Conservation (phyloP, 2,888 invertebrate genomes). For the Drosophila villosipedis region DNA sequence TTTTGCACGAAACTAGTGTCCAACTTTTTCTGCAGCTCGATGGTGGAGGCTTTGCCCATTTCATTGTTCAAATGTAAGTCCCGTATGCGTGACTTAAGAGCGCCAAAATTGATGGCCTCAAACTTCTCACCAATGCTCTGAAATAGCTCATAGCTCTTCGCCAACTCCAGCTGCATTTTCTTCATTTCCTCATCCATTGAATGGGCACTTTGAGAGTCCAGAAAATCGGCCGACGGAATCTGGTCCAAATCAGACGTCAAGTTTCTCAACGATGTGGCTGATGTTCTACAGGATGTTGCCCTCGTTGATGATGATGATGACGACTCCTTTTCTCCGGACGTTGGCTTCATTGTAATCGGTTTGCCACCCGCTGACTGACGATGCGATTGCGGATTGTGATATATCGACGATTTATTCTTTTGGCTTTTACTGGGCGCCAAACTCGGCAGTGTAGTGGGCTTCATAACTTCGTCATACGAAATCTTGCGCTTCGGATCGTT, state of each 20-base stretch:
- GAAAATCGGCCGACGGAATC: conserved; percentile 28
- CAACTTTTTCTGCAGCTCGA: conserved; percentile 68
- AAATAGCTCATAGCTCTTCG: conserved; percentile 81
- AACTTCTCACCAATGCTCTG: conserved; percentile 79
- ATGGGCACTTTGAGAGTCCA: conserved; percentile 52
- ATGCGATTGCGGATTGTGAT: conserved; percentile 28
- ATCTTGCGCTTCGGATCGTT: conserved; percentile 43
- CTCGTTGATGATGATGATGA: conserved; percentile 20
- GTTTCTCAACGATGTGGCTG: conserved; percentile 19
- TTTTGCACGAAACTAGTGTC: conserved; percentile 71
- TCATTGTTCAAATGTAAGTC: conserved; percentile 76
- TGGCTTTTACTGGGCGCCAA: conserved; percentile 11
- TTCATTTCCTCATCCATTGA: conserved; percentile 75
- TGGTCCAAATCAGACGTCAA: conserved; percentile 27
- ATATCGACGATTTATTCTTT: conserved; percentile 18
- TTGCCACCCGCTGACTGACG: conserved; percentile 41
- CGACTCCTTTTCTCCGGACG: conserved; percentile 1
- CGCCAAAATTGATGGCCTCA: conserved; percentile 78
- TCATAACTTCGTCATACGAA: conserved; percentile 47
- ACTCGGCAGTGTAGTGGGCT: conserved; percentile 43
- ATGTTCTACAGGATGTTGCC: conserved; percentile 6
- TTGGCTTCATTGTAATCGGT: conserved; percentile 53
- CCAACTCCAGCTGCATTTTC: conserved; percentile 76
- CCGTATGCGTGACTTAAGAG: conserved; percentile 76
- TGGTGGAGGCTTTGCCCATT: conserved; percentile 52